These are phyloP conservation scores for Sebastes minor DNA, from an alignment of 2,797 vertebrate genomes.

Conservation along the genomic window DNA sequence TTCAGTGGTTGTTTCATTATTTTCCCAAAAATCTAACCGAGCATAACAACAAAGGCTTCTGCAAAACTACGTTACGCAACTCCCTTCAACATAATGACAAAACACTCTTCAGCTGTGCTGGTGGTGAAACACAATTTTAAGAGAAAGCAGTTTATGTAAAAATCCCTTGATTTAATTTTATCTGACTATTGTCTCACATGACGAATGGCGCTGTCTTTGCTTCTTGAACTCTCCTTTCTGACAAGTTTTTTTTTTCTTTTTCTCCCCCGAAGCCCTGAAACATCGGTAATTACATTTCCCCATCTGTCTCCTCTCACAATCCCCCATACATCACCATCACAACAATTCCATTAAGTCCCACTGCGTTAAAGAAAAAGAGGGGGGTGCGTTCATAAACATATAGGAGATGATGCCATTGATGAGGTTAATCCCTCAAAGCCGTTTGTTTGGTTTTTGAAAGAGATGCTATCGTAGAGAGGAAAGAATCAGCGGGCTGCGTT, in stretches of 20 bases:
- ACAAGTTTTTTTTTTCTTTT: conserved; percentile 48
- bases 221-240: conserved; percentile 75
- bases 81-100: conserved; percentile 29
- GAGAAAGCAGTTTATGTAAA: conserved; percentile 70
- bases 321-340: conserved; percentile 79
- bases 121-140: conserved; percentile 48
- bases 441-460: conserved; percentile 61
- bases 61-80: neutral
- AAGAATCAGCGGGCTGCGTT: conserved; percentile 11
- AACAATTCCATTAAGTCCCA: conserved; percentile 78
- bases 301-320: conserved; percentile 72
- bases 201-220: conserved; percentile 73
- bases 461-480: conserved; percentile 28
- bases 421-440: conserved; percentile 69
- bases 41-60: conserved; percentile 13
- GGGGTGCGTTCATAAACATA: conserved; percentile 59
- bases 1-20: conserved; percentile 10
- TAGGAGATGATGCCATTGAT: conserved; percentile 63
- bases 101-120: conserved; percentile 18
- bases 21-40: conserved; percentile 2
- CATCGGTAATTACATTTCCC: conserved; percentile 79
- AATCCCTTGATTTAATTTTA: conserved; percentile 68
- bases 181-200: conserved; percentile 67
- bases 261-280: conserved; percentile 58
- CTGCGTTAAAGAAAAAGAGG: conserved; percentile 54